Percentiles rank a stretch among this genome's conserved stretches.
Conservation (phyloP, 2,113 vertebrate genomes). For the Limnothrissa miodon region DNA sequence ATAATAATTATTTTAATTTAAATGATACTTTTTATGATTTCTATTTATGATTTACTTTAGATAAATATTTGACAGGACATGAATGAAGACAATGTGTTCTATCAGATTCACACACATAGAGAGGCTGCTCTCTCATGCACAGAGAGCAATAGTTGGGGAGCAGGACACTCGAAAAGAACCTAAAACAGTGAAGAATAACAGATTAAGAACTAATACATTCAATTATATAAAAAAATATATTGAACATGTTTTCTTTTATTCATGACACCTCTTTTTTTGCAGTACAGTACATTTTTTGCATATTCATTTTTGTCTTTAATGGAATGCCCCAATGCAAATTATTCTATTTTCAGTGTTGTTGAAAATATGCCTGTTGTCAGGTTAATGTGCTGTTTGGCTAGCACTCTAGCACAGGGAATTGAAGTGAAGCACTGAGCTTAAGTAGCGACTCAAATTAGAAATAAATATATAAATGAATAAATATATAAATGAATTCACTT, state of each 20-base stretch:
- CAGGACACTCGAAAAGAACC: no score
- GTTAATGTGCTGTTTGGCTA: not conserved
- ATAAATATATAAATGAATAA: no score
- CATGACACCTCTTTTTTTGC: not conserved
- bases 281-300: not conserved
- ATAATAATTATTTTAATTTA: no score
- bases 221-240: no score
- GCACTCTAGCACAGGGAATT: not conserved
- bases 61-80: no score
- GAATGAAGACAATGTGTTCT: no score
- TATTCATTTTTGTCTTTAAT: not conserved
- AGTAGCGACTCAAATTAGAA: not conserved
- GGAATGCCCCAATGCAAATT: not conserved
- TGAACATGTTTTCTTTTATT: not conserved
- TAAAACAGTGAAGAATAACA: no score
- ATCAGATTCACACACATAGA: not conserved
- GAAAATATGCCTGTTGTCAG: not conserved
- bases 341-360: not conserved
- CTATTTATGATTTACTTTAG: no score
- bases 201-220: no score
- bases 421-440: not conserved
- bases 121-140: no score
- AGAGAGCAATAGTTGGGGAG: no score
- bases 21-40: no score
- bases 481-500: conserved; percentile 10